Conservation (phyloP, 2,113 vertebrate species). For the Dendropsophus ebraccatus region DNA sequence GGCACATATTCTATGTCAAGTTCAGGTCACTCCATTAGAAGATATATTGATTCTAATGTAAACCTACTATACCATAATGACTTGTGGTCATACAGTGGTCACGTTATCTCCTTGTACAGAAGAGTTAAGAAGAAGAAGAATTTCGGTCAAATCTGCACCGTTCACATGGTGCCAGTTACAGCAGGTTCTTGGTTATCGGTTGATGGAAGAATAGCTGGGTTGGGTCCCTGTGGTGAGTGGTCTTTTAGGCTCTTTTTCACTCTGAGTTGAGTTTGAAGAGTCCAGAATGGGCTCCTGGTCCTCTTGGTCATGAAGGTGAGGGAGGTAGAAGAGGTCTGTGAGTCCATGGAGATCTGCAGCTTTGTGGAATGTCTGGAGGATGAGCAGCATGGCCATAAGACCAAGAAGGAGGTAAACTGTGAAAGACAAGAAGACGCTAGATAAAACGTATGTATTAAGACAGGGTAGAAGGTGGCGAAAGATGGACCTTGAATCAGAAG, state of each 20-base stretch:
- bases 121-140: neutral
- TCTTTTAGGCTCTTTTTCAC: constrained; percentile 17
- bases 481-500: neutral
- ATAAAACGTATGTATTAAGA: neutral
- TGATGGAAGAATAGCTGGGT: constrained; percentile 78
- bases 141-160: too few relatives aligned
- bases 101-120: neutral
- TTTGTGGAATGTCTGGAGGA: constrained; percentile 82
- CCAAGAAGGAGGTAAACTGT: constrained; percentile 85
- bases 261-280: neutral
- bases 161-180: neutral
- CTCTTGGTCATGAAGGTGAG: constrained; percentile 64
- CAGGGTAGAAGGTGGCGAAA: neutral
- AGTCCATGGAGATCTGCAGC: constrained; percentile 82
- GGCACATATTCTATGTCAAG: neutral
- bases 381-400: constrained; percentile 83
- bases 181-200: constrained; percentile 61
- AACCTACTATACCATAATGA: constrained; percentile 3
- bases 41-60: neutral
- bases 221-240: constrained; percentile 59
- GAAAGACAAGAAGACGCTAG: neutral
- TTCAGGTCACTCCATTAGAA: neutral
- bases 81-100: constrained; percentile 4
- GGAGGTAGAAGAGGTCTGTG: constrained; percentile 80
- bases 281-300: constrained; percentile 67